phyloP scores from a whole-genome alignment of 2,113 vertebrate species.

The Holacanthus passer region DNA sequence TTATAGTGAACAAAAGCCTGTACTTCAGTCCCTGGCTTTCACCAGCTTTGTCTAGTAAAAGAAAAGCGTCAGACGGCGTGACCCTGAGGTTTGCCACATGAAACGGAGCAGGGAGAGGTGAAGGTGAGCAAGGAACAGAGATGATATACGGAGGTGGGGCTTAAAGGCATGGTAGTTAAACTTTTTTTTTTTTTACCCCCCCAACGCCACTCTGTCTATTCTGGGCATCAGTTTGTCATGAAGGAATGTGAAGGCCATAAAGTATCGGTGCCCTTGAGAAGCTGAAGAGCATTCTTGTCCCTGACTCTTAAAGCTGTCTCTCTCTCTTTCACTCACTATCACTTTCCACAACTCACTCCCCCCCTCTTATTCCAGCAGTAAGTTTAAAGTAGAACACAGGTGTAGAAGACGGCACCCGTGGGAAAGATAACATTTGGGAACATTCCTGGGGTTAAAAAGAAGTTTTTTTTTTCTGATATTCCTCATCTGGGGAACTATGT shows the following conservation, averaged over 20 bases:
- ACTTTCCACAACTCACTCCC: slow-evolving; percentile 51
- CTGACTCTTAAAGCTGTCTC: slow-evolving; percentile 74
- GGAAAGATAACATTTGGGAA: slow-evolving; percentile 72
- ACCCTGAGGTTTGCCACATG: slow-evolving; percentile 73
- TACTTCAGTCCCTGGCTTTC: slow-evolving; percentile 53
- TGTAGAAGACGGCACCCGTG: slow-evolving; percentile 66
- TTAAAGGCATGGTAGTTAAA: slow-evolving; percentile 59
- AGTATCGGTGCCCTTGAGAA: slow-evolving; percentile 81
- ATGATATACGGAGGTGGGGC: slow-evolving; percentile 56
- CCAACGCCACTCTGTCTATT: slow-evolving; percentile 68
- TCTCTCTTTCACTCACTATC: slow-evolving; percentile 67
- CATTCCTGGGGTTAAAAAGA: slow-evolving; percentile 68
- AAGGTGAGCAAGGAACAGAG: slow-evolving; percentile 58
- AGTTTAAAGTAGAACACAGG: slow-evolving; percentile 76
- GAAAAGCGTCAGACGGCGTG: slow-evolving; percentile 47
- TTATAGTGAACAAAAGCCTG: slow-evolving; percentile 68
- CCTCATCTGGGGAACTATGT: slow-evolving; percentile 61
- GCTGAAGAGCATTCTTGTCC: slow-evolving; percentile 72
- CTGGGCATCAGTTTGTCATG: slow-evolving; percentile 77
- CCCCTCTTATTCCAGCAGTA: slow-evolving; percentile 51
- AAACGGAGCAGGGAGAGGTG: slow-evolving; percentile 64
- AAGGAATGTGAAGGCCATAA: slow-evolving; percentile 80
- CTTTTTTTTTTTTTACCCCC: slow-evolving; percentile 9
- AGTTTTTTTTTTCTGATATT: slow-evolving; percentile 58
- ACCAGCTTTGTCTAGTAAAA: slow-evolving; percentile 71